Base-by-base conservation (phyloP, 2,113 vertebrate genomes). In the Callopanchax toddi region DNA sequence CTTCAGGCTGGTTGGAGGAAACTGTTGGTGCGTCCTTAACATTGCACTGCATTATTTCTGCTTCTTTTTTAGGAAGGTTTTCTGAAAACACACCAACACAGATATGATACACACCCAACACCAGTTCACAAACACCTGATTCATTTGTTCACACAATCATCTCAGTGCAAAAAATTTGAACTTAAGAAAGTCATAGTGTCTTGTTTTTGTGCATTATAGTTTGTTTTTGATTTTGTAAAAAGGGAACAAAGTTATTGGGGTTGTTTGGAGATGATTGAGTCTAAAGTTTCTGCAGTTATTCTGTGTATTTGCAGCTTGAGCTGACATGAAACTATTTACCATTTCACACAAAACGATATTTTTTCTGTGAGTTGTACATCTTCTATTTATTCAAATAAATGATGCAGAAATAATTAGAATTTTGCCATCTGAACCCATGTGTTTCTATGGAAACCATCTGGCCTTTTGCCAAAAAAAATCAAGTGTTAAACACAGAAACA, bases 401-500 rank as follows among this genome's bases (percentile, higher is more conserved):
- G n/a, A n/a, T n/a, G n/a, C n/a, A n/a, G n/a, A n/a, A n/a, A n/a
- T n/a, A n/a, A n/a, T n/a, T n/a, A n/a, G 7, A 29, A 29, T 29
- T 4, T 29, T 29, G 4, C 26, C 7, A 29, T 5, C 7, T 29
- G 74, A 85, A 15, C 40, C 60, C 13, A 16, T 67, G 53, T 23
- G 54, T 79, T 32, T 43, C 69, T 34, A 55, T 65, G 58, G 69
- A 74, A 79, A 76, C 58, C 44, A 58, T 64, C 60, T 61, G 76
- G 83, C 75, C 79, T 69, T 29, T n/a, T n/a, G n/a, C n/a, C n/a
- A n/a, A n/a, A n/a, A n/a, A n/a, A n/a, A n/a, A n/a, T n/a, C n/a
- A n/a, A n/a, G 67, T 82, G 79, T 72, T 52, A 57, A 45, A 60
- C 36, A 70, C 25, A 55, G 45, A 68, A 39, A 66, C 20, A 1